Percentiles rank a stretch among this genome's conserved stretches.
Conservation (phyloP, 1,140 invertebrate genomes). For the Lethrus apterus region DNA sequence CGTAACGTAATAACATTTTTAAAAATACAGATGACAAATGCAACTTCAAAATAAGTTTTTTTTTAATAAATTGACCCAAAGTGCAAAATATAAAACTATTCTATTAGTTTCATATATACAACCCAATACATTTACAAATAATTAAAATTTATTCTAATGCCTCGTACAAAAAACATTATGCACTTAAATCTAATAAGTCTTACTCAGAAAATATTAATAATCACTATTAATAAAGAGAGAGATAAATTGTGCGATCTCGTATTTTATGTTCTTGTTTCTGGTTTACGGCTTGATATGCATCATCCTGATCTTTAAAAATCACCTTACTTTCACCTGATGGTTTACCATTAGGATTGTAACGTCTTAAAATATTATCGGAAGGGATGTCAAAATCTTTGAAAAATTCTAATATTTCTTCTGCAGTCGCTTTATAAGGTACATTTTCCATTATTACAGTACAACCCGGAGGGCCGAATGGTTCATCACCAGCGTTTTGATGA, state of each 20-base stretch:
- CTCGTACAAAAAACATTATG: too few relatives aligned
- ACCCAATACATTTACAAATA: too few relatives aligned
- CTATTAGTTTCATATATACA: too few relatives aligned
- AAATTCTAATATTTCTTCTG: constrained; percentile 82
- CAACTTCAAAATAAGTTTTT: too few relatives aligned
- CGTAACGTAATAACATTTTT: too few relatives aligned
- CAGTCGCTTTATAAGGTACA: constrained; percentile 74
- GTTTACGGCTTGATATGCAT: constrained; percentile 67
- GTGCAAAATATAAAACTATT: too few relatives aligned
- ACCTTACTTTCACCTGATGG: constrained; percentile 86
- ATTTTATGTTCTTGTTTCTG: constrained; percentile 49
- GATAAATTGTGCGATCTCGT: constrained; percentile 49
- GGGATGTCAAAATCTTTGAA: constrained; percentile 70
- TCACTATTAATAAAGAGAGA: constrained; percentile 34
- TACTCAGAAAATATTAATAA: not conserved
- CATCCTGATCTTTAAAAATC: constrained; percentile 64
- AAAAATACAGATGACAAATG: too few relatives aligned
- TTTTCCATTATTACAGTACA: constrained; percentile 79
- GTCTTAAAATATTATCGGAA: constrained; percentile 68
- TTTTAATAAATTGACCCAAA: too few relatives aligned
- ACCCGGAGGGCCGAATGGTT: constrained; percentile 67
- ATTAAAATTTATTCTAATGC: too few relatives aligned
- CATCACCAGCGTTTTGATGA: constrained; percentile 32
- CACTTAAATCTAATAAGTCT: not conserved
- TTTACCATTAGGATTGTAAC: constrained; percentile 76